Evolutionary conservation across 2,113 vertebrate species (phyloP), one percentile per base, ranked within the genome.

Genomic region (Camelus bactrianus): DNA sequence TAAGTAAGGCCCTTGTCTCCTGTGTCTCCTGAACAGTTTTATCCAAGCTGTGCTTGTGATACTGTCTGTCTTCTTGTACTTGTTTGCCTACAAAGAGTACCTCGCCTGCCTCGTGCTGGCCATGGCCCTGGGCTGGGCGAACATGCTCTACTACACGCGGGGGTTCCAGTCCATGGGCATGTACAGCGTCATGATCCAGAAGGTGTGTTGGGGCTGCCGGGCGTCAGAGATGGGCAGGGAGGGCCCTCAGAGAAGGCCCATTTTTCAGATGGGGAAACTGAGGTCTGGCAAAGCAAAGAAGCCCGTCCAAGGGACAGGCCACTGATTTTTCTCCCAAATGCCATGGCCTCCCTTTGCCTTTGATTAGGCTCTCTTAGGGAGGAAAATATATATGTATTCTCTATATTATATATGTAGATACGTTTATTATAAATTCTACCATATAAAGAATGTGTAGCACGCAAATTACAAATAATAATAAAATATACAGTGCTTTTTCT

Each of bases 101-200:
- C 98, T 99, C 3, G 98, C 98, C 94, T 99, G 98, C 98, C 98
- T 99, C 13, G 99, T 99, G 97, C 98, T 99, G 98, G 98, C 99
- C 81, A 99, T 99, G 99, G 99, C 99, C 94, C 97, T 99, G 48
- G 99, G 99, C 95, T 99, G 99, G 99, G 98, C 98, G 90, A 99
- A 99, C 97, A 99, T 99, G 98, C 98, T 99, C 24, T 99, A 99
- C 96, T 99, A 99, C 98, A 99, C 99, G 4, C 98, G 99, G 93
- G 99, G 99, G 0, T 98, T 99, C 98, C 99, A 99, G 97, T 99
- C 98, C 93, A 98, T 99, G 98, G 99, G 99, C 92, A 99, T 99
- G 96, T 99, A 99, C 97, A 99, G 99, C 65, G 99, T 99, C 96
- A 99, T 99, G 99, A 99, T 99, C 91, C 99, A 99, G 97, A 99